phyloP scores from a whole-genome alignment of 1,140 invertebrate species.

The Plectrocnemia conspersa region DNA sequence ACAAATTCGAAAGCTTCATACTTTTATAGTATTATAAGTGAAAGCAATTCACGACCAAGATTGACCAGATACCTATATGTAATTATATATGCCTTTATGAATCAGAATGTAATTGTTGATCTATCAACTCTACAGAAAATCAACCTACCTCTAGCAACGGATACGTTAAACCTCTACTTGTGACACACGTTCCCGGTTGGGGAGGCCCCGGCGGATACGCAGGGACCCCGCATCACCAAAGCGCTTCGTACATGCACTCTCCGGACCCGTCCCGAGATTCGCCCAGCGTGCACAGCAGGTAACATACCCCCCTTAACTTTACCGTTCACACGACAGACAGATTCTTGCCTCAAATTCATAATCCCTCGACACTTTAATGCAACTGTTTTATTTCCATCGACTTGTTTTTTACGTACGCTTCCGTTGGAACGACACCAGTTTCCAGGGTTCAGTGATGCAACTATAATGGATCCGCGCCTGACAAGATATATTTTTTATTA shows the following conservation, averaged over 20 bases:
- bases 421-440: too few species aligned
- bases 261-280: constrained; percentile 68
- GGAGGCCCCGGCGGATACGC: constrained; percentile 51
- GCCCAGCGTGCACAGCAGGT: constrained; percentile 62
- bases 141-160: constrained; percentile 68
- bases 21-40: too few species aligned
- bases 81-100: too few species aligned
- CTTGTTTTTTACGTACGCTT: too few species aligned
- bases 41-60: too few species aligned
- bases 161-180: constrained; percentile 80
- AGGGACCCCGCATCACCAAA: constrained; percentile 57
- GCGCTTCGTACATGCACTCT: constrained; percentile 55
- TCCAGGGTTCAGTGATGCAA: constrained; percentile 34
- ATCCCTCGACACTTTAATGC: too few species aligned
- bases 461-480: too few species aligned
- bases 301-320: constrained; percentile 32
- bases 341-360: too few species aligned
- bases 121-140: constrained; percentile 52
- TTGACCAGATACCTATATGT: too few species aligned
- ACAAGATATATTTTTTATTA: too few species aligned
- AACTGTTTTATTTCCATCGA: too few species aligned
- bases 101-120: neutral
- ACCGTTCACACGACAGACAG: neutral
- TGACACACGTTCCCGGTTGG: constrained; percentile 77
- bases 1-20: too few species aligned